phyloP scores from a whole-genome alignment of 2,797 vertebrate species.

The Pangasius larnaudii region DNA sequence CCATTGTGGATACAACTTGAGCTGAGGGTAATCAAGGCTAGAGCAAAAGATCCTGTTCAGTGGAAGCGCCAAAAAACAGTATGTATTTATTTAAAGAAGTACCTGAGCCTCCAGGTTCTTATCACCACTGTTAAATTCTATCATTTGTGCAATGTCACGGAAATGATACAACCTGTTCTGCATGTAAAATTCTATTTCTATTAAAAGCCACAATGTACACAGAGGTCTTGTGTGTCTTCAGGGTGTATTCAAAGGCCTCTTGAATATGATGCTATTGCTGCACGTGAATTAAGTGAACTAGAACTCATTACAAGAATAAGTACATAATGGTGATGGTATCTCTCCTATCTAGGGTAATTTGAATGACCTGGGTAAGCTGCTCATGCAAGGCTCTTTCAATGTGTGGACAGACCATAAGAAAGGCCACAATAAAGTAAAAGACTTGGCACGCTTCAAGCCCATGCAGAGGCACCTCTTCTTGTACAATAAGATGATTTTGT shows the following conservation, averaged over 20 bases:
- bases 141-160: not conserved
- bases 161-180: not conserved
- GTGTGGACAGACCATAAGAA: constrained; percentile 95
- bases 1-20: not conserved
- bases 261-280: not conserved
- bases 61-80: not conserved
- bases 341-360: constrained; percentile 81
- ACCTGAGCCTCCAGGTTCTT: not conserved
- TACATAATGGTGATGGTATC: not conserved
- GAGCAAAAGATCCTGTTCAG: not conserved
- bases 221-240: not conserved
- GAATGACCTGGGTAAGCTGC: constrained; percentile 88
- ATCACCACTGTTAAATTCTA: not conserved
- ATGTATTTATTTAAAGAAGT: not conserved
- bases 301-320: not conserved
- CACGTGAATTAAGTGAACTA: not conserved
- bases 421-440: constrained; percentile 94
- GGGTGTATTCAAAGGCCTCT: not conserved
- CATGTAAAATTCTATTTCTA: not conserved
- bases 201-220: not conserved
- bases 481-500: constrained; percentile 88
- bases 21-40: not conserved
- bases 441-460: constrained; percentile 92
- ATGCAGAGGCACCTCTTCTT: constrained; percentile 96
- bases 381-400: constrained; percentile 90